A percentile compares a stretch with the other conserved stretches of the same genome.
These are phyloP conservation scores for Phanerotoma sp. DNA, from an alignment of 2,888 invertebrate genomes.

Conservation along the genomic window DNA sequence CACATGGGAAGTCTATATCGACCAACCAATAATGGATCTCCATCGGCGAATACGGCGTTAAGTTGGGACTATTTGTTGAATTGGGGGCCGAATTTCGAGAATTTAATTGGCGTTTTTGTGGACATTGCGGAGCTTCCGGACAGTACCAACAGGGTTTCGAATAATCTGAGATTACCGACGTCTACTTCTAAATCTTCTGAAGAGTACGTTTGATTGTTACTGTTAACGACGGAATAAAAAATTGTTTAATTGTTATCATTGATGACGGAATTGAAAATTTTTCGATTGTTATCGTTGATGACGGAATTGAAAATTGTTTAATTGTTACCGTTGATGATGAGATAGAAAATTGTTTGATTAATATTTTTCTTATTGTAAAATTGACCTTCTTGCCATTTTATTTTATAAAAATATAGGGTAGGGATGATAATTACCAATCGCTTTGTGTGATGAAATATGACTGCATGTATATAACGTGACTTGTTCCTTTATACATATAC, in stretches of 20 bases:
- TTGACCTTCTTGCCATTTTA: too few species aligned
- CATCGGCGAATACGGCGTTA: conserved; percentile 67
- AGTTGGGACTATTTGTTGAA: conserved; percentile 94
- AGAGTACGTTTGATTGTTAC: conserved; percentile 73
- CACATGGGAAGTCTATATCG: conserved; percentile 79
- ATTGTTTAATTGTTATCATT: background rate
- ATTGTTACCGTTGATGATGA: too few species aligned
- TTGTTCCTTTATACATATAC: background rate
- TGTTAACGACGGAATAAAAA: background rate
- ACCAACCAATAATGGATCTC: conserved; percentile 72
- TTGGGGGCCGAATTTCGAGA: conserved; percentile 96
- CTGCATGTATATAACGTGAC: conserved; percentile 14
- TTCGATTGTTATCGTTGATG: background rate
- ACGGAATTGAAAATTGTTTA: background rate
- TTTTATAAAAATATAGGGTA: background rate
- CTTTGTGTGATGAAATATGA: too few species aligned
- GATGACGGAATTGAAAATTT: background rate
- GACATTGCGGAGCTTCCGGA: conserved; percentile 95
- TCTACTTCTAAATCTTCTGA: conserved; percentile 85
- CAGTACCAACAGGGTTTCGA: conserved; percentile 66
- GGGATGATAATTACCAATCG: too few species aligned
- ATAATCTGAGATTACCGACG: conserved; percentile 73
- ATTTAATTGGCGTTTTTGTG: conserved; percentile 92
- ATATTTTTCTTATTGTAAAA: too few species aligned
- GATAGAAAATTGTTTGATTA: background rate